These are phyloP conservation scores for Semaprochilodus insignis DNA, from an alignment of 2,797 vertebrate genomes.

Conservation along the genomic window DNA sequence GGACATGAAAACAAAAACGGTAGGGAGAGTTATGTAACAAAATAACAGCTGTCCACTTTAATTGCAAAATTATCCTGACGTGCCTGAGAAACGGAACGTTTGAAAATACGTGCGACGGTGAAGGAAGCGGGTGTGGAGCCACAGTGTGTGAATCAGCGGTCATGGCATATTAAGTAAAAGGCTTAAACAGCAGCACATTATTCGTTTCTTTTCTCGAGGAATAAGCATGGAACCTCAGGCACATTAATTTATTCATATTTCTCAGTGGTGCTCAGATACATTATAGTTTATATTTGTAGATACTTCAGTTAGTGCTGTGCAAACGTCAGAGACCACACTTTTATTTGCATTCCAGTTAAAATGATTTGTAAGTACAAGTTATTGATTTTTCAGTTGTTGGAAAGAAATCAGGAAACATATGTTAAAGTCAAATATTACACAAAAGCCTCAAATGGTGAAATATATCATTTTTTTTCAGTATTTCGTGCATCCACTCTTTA, in stretches of 20 bases:
- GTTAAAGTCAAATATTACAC: too few relatives aligned
- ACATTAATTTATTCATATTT: neutral
- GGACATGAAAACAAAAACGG: neutral
- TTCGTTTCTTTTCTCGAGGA: neutral
- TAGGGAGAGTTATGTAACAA: neutral
- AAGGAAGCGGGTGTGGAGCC: neutral
- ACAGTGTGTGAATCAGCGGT: neutral
- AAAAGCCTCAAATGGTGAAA: too few relatives aligned
- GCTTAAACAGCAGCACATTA: neutral
- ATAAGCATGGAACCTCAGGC: neutral
- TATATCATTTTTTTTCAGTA: too few relatives aligned
- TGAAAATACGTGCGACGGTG: neutral
- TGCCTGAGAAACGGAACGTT: conserved; percentile 6
- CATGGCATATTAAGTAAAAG: neutral
- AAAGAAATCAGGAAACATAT: too few relatives aligned
- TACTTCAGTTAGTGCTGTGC: too few relatives aligned
- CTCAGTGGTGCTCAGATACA: too few relatives aligned
- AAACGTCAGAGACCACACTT: too few relatives aligned
- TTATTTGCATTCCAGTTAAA: too few relatives aligned
- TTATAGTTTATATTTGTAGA: too few relatives aligned
- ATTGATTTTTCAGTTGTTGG: too few relatives aligned
- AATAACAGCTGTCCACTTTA: conserved; percentile 5
- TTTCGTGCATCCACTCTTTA: too few relatives aligned
- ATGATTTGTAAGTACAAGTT: too few relatives aligned
- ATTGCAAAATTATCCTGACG: conserved; percentile 3